Conservation (phyloP, 2,888 invertebrate species). For the Hermodice carunculata region DNA sequence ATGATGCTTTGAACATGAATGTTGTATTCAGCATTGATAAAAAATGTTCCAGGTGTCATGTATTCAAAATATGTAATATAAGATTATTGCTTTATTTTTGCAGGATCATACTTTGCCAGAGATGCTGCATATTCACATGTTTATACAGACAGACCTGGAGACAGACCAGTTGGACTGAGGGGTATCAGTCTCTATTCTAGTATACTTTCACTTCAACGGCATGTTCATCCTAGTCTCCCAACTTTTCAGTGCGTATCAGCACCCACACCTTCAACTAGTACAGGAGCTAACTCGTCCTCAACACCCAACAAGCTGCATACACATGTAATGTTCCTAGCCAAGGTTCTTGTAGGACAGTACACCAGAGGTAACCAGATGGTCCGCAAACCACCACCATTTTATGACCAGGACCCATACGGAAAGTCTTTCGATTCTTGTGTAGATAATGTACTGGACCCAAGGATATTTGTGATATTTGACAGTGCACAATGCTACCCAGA, state of each 20-base stretch:
- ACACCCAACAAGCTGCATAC: slow-evolving; percentile 13
- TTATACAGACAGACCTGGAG: slow-evolving; percentile 36
- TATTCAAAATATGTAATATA: no score
- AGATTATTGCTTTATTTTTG: not conserved
- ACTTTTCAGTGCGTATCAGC: not conserved
- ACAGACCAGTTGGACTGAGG: no score
- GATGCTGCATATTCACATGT: slow-evolving; percentile 42
- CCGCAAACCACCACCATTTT: slow-evolving; percentile 55
- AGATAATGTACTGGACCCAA: slow-evolving; percentile 56
- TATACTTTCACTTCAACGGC: no score
- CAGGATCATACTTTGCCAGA: slow-evolving; percentile 43
- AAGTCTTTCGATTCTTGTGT: slow-evolving; percentile 65
- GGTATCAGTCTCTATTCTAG: no score
- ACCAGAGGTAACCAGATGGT: slow-evolving; percentile 52
- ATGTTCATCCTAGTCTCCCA: not conserved
- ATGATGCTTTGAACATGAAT: no score
- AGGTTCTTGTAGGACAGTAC: slow-evolving; percentile 60
- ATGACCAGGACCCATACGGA: slow-evolving; percentile 54
- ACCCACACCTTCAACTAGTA: slow-evolving; percentile 3
- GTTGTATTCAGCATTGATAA: no score
- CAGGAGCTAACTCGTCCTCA: not conserved
- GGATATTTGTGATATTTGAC: slow-evolving; percentile 66
- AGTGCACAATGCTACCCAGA: slow-evolving; percentile 65
- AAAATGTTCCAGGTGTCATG: no score
- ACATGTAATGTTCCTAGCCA: slow-evolving; percentile 56